A percentile compares a stretch with the other conserved stretches of the same genome.
These are phyloP conservation scores for Petrocephalus microphthalmus DNA, from an alignment of 2,113 vertebrate species.

Conservation along the genomic window DNA sequence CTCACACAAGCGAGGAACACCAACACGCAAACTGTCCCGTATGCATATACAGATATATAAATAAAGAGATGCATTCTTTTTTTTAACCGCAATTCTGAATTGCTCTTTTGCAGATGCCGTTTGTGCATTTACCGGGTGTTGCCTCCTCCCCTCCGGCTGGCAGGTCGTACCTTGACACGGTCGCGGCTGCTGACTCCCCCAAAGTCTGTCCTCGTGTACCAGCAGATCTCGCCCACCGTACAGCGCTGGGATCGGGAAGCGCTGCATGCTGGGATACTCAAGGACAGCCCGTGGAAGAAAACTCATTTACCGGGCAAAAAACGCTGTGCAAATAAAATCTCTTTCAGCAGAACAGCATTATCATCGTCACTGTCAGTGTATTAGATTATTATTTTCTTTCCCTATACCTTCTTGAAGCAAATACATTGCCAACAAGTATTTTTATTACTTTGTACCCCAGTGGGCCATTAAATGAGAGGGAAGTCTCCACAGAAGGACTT, in stretches of 20 bases:
- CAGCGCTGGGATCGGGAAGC: conserved; percentile 10
- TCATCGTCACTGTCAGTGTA: neutral
- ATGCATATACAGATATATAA: neutral
- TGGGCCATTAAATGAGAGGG: neutral
- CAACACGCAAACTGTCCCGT: neutral
- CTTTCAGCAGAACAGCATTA: neutral
- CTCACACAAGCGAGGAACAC: neutral
- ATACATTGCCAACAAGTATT: neutral
- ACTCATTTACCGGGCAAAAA: neutral
- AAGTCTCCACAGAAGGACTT: neutral
- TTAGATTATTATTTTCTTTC: neutral
- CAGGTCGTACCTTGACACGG: conserved; percentile 14
- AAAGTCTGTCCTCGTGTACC: conserved; percentile 6
- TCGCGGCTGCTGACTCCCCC: neutral
- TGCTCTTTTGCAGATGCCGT: neutral
- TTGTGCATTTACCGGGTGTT: conserved; percentile 12
- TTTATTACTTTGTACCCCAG: neutral
- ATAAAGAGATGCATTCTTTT: neutral
- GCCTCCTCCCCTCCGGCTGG: conserved; percentile 18
- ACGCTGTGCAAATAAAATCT: neutral
- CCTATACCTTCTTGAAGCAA: neutral
- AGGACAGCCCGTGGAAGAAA: conserved; percentile 7
- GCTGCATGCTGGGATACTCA: conserved; percentile 34
- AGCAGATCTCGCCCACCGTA: neutral
- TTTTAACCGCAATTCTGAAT: neutral